Evolutionary conservation across 2,113 vertebrate species (phyloP).

Genomic region (Arvicanthis niloticus): DNA sequence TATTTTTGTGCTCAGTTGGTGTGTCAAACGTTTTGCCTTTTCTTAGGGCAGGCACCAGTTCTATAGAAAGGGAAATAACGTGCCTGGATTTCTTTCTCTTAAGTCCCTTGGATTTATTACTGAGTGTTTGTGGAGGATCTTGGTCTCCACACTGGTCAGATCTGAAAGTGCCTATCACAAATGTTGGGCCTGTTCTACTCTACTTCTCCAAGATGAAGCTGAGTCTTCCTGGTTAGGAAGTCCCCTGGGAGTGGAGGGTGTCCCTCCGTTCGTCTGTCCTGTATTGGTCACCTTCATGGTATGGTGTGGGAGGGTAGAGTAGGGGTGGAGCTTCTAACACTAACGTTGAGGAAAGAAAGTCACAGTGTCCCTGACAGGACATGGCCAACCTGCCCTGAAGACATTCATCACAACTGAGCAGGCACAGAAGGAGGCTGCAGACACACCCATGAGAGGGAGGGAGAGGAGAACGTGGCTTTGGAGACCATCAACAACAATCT

Average conservation of each 20-base stretch:
- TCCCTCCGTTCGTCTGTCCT: too few species aligned
- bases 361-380: not conserved
- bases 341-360: not conserved
- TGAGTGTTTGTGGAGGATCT: not conserved
- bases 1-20: not conserved
- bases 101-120: not conserved
- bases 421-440: not conserved
- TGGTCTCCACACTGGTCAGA: not conserved
- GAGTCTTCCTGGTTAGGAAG: not conserved
- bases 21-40: not conserved
- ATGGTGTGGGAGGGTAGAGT: not conserved
- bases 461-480: not conserved
- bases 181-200: not conserved
- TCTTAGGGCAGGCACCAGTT: not conserved
- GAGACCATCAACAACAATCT: not conserved
- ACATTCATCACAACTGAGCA: not conserved
- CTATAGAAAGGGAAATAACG: not conserved
- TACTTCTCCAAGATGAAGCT: not conserved
- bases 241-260: not conserved
- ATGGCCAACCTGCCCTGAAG: not conserved
- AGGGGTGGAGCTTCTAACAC: not conserved
- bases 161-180: not conserved
- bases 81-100: not conserved
- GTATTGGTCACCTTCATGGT: not conserved
- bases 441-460: not conserved